Evolutionary conservation across 2,113 vertebrate species (phyloP), one percentile per base, ranked within the genome.

Genomic region (Syngnathus scovelli): DNA sequence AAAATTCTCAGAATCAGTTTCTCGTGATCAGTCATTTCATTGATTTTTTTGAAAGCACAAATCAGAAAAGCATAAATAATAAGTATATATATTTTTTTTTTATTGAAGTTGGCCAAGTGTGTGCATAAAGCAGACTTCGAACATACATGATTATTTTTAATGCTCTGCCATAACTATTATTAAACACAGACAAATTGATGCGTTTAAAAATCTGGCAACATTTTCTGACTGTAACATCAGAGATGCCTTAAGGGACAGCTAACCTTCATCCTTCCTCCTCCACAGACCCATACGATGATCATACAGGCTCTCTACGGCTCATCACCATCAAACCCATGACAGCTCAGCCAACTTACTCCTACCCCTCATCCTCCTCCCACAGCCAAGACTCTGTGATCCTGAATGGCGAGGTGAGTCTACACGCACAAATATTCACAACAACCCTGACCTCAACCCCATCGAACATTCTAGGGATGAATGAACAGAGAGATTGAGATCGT

Each of bases 281-380:
- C 5, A 10, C 89, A 18, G 96, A 98, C 68, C 94, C 94, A 10
- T 98, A 95, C 0, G 96, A 97, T 69, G 94, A 95, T 0, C 94
- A 95, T 15, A 95, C 95, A 0, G 93, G 97, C 56, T 99, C 97
- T 0, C 92, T 98, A 66, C 94, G 96, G 69, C 94, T 98, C 71
- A 94, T 98, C 9, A 92, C 95, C 7, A 94, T 99, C 71, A 98
- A 98, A 73, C 94, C 96, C 0, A 90, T 94, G 78, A 87, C 93
- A 0, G 91, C 94, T 1, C 94, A 95, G 1, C 87, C 93, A 52
- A 90, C 88, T 66, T 91, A 87, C 83, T 92, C 90, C 6, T 96
- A 95, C 3, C 92, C 94, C 1, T 83, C 92, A 36, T 86, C 91
- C 0, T 93, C 93, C 0, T 96, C 95, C 6, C 92, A 93, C 87